Evolutionary conservation across 2,113 vertebrate species (phyloP).

Genomic region (Macquaria australasica): DNA sequence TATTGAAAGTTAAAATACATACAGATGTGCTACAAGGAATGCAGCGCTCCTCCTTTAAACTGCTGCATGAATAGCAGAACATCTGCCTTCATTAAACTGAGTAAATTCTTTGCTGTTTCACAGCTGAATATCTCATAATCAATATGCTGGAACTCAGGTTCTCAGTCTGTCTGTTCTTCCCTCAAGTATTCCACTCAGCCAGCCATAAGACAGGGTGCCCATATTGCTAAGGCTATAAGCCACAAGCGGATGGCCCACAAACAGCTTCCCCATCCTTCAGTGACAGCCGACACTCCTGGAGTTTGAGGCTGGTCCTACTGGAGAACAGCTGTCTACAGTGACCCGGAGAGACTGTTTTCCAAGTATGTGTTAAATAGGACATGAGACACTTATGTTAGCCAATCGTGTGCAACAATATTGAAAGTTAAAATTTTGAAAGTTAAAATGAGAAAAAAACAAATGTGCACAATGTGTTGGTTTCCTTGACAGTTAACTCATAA

Average conservation of each 20-base stretch:
- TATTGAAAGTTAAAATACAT: neutral
- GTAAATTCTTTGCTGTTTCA: conserved; percentile 13
- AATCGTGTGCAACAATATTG: neutral
- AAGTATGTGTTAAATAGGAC: neutral
- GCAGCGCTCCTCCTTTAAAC: neutral
- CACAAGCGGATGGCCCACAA: conserved; percentile 41
- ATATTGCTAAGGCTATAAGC: conserved; percentile 57
- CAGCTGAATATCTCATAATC: conserved; percentile 50
- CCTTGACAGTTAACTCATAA: neutral
- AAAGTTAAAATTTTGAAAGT: neutral
- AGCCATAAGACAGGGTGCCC: conserved; percentile 52
- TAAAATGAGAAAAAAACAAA: neutral
- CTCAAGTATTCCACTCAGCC: conserved; percentile 51
- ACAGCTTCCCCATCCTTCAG: conserved; percentile 55
- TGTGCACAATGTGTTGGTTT: neutral
- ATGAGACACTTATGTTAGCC: neutral
- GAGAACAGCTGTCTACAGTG: conserved; percentile 82
- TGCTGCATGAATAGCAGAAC: conserved; percentile 33
- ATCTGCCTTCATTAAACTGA: conserved; percentile 61
- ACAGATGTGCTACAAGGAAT: conserved; percentile 29
- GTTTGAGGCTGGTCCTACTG: conserved; percentile 64
- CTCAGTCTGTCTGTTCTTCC: conserved; percentile 53
- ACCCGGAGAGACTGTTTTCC: conserved; percentile 66
- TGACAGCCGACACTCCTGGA: conserved; percentile 52
- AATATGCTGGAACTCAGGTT: conserved; percentile 64